A percentile compares a stretch with the other conserved stretches of the same genome.
phyloP scores from a whole-genome alignment of 2,797 vertebrate genomes.

The Glyptemys insculpta region DNA sequence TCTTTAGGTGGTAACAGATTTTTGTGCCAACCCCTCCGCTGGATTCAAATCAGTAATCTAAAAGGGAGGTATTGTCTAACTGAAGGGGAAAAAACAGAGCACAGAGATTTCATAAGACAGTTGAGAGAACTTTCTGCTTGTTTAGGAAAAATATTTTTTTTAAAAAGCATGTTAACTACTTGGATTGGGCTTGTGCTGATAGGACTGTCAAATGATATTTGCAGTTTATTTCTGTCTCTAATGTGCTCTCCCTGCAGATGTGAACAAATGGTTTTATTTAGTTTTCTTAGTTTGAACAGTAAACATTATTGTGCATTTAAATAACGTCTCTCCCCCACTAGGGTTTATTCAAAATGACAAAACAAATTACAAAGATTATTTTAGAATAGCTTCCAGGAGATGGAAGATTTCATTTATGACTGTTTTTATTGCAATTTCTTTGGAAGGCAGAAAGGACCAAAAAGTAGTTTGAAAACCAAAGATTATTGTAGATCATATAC shows the following conservation, averaged over 20 bases:
- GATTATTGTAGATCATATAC: fast-evolving
- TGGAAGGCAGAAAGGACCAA: not conserved
- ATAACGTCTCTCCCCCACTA: fast-evolving
- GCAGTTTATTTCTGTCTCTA: not conserved
- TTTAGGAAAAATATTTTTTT: not conserved
- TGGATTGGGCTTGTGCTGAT: not conserved
- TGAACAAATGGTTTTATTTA: not conserved
- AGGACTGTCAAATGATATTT: fast-evolving
- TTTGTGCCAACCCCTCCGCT: not conserved
- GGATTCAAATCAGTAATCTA: not conserved
- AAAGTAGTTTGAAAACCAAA: not conserved
- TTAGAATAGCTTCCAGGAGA: not conserved
- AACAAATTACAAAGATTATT: not conserved
- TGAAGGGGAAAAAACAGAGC: not conserved
- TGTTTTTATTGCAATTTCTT: not conserved
- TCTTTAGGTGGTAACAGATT: not conserved
- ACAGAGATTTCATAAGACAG: not conserved
- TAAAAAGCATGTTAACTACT: not conserved
- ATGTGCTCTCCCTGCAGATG: not conserved
- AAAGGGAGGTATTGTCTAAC: fast-evolving
- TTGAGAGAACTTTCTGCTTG: not conserved
- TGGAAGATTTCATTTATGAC: fast-evolving
- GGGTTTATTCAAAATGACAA: not conserved
- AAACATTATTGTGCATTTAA: not conserved
- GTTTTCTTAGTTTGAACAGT: not conserved